Evolutionary conservation across 1,140 invertebrate genomes (phyloP).

Genomic region (Drosophila aff.): DNA sequence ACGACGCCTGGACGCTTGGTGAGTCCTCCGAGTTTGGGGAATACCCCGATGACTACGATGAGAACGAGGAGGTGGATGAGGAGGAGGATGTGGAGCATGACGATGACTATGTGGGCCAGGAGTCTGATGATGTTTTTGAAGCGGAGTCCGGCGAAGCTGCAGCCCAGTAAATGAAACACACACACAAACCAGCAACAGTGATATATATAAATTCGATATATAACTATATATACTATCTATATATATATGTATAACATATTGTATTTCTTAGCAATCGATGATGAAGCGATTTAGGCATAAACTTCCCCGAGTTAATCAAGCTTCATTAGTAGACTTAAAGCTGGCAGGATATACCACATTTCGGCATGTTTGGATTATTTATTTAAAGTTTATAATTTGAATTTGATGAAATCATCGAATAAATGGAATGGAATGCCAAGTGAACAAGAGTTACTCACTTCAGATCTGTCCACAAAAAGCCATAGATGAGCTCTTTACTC

Average conservation of each 20-base stretch:
- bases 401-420: slow-evolving; percentile 46
- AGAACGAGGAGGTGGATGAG: slow-evolving; percentile 46
- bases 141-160: slow-evolving; percentile 53
- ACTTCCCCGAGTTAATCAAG: slow-evolving; percentile 33
- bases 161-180: slow-evolving; percentile 23
- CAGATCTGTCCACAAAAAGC: slow-evolving; percentile 54
- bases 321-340: slow-evolving; percentile 23
- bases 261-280: slow-evolving; percentile 65
- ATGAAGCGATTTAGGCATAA: slow-evolving; percentile 53
- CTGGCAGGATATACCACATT: slow-evolving; percentile 28
- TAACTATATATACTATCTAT: slow-evolving; percentile 52
- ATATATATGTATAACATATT: slow-evolving; percentile 68
- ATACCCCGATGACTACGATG: slow-evolving; percentile 64
- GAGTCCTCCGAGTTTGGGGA: slow-evolving; percentile 72
- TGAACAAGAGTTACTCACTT: slow-evolving; percentile 37
- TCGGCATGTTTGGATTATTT: slow-evolving; percentile 36
- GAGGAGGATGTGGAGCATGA: slow-evolving; percentile 23
- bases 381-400: slow-evolving; percentile 42
- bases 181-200: slow-evolving; percentile 71
- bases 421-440: slow-evolving; percentile 49
- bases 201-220: slow-evolving; percentile 71
- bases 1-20: slow-evolving; percentile 81
- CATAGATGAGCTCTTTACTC: slow-evolving; percentile 41
- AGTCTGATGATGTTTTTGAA: slow-evolving; percentile 74
- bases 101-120: slow-evolving; percentile 48